Evolutionary conservation across 2,888 invertebrate genomes (phyloP), one percentile per base, ranked within the genome.

Genomic region (Pachycephus smyrnensis): DNA sequence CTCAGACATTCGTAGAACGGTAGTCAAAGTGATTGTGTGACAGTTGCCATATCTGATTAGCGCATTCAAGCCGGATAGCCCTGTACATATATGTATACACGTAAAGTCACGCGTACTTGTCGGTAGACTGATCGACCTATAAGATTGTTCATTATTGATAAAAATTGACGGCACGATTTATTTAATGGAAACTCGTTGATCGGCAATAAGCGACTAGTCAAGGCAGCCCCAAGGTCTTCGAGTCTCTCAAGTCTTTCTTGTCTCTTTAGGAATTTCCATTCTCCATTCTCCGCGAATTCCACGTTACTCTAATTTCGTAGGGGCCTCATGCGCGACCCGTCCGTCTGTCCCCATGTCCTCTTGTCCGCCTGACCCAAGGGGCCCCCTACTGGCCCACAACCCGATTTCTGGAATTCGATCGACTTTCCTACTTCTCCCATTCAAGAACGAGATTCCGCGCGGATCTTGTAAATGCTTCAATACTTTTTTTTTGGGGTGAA

Each of bases 361-460:
- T 23, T 32, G 71, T 12, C 33, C 71, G 71, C 31, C 71, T 71
- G 71, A 71, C 71, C 71, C 33, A 69, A 12, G 32, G 30, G 32
- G 12, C 30, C 30, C 15, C 15, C 40, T 32, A 33, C 71, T 32
- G 71, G 71, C 31, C 71, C 71, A 33, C 71, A 33, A 71, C 31
- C 33, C 31, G 71, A 71, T 71, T 71, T 71, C 71, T 71, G 71
- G 71, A 71, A 71, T 71, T 12, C 71, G 71, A 71, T 71, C 71
- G 71, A 33, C 31, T 31, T 12, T 71, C 33, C 71, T 32, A 33
- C 33, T 31, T 32, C 71, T 12, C 71, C 11, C 71, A 71, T 23
- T 23, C 23, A 55, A 55, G 40, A 55, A 55, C 40, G 9, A 15
- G 40, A 55, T 23, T 55, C 6, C 9, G 40, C 6, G 4, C 6